Evolutionary conservation across 2,888 invertebrate genomes (phyloP), one percentile per base, ranked within the genome.

Genomic region (Oxytorus armatus): DNA sequence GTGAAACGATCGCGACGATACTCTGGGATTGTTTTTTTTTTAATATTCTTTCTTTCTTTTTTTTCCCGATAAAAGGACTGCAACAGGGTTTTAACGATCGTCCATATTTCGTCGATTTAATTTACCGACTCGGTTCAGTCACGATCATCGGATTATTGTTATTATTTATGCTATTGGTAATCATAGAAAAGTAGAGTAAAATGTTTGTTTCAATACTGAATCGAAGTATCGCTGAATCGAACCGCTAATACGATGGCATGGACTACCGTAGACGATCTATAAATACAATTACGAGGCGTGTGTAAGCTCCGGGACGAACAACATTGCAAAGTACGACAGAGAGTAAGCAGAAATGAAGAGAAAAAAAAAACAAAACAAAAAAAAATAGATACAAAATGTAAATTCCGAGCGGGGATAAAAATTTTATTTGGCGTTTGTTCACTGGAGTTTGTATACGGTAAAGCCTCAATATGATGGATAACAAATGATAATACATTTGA

Each of bases 241-340:
- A 44, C 1, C 57, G 44, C 16, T 49, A 74, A 61, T 33, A 75
- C 47, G 33, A 51, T 14, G 29, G 44, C 16, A 68, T 42, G 85
- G 84, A 86, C 84, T 85, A 84, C 79, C 81, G 83, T 87, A 88
- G 89, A 89, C 90, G 90, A 91, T 90, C 89, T 90, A 91, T 91
- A 91, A 91, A 92, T 91, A 91, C 90, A 74, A 91, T 87, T 90
- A 91, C 90, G 91, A 90, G 90, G 89, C 90, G 88, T 83, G 59
- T 90, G 72, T 90, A 91, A 91, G 90, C 91, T 91, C 90, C 86
- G 87, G 82, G 85, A 88, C 86, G 87, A 75, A 88, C 88, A 89
- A 90, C 88, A 90, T 88, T 88, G 90, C 90, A 87, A 88, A 86
- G 86, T 84, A 88, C 85, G 86, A 90, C 85, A 88, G 82, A 87